A percentile compares a stretch with the other conserved stretches of the same genome.
These are phyloP conservation scores for Stegana nigrithorax DNA, from an alignment of 2,888 invertebrate species.

Conservation along the genomic window DNA sequence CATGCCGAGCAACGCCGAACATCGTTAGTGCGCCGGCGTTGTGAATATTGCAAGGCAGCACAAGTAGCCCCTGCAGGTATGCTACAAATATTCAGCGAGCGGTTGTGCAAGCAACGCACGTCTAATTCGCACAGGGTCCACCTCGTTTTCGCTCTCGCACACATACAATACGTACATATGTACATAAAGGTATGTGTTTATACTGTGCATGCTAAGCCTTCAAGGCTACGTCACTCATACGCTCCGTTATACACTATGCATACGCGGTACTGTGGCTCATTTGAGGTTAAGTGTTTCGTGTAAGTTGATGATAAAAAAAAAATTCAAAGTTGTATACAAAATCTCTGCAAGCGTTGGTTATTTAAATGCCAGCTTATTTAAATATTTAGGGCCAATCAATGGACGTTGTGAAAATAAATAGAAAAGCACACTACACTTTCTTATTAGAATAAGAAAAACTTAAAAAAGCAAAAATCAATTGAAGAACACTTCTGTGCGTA, in stretches of 20 bases:
- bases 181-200: background rate
- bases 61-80: constrained; percentile 51
- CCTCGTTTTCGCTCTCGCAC: background rate
- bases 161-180: background rate
- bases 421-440: too few species aligned
- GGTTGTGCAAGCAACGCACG: background rate
- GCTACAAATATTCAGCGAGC: constrained; percentile 37
- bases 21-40: constrained; percentile 20
- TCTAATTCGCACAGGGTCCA: background rate
- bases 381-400: constrained; percentile 32
- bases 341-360: constrained; percentile 18
- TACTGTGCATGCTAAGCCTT: constrained; percentile 14
- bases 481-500: too few species aligned
- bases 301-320: background rate
- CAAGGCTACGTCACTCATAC: constrained; percentile 47
- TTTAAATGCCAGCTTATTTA: constrained; percentile 41
- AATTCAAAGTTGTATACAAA: background rate
- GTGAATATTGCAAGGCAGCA: constrained; percentile 54
- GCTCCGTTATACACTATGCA: constrained; percentile 35
- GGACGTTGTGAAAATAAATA: too few species aligned
- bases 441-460: too few species aligned
- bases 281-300: constrained; percentile 52
- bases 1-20: too few species aligned
- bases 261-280: constrained; percentile 31
- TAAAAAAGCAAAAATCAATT: too few species aligned